Base-by-base conservation (phyloP, 1,140 invertebrate species). In the Heliconius himera region DNA sequence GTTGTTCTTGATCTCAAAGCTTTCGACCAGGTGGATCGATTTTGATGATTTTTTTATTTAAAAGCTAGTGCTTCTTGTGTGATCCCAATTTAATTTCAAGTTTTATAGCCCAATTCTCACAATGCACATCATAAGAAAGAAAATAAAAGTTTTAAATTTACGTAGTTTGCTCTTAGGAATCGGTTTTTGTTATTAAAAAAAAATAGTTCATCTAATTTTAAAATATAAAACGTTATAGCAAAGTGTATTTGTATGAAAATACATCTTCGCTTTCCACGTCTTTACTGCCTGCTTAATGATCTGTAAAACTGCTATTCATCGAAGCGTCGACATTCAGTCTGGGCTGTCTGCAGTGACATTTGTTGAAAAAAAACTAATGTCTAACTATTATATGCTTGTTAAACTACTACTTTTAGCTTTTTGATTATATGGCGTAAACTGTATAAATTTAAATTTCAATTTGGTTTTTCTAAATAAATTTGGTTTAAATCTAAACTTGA, bases 321-420 rank as follows among this genome's bases (percentile, higher is more conserved):
- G 38, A 18, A 76, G 74, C 74, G 36, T 33, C 16, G 26, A 18
- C 26, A 26, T 29, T n/a, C 38, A 70, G 36, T 49, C 29, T 38
- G 38, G n/a, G 46, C 66, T 76, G 74, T 46, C 66, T 76, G 22
- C 74, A 70, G 11, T 70, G 38, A 70, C 38, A 76, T 70, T 70
- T 41, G 60, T 60, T 20, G 70, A 4, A 70, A 41, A 70, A 41
- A 74, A 66, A 16, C 26, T 66, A 66, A 66, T 18, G 60, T 29
- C 60, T 26, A 26, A 22, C 54, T 22, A 66, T 66, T 66, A 26
- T 11, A 66, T 66, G 60, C 60, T 11, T 66, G 60, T 66, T 66
- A 29, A 66, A 66, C 60, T 29, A 66, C 22, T 66, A 29, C 26
- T 29, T 60, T 13, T 22, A n/a, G 26, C 4, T 66, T 46, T 26